Base-by-base conservation (phyloP, 1,140 invertebrate genomes). In the Dreissena polymorpha region DNA sequence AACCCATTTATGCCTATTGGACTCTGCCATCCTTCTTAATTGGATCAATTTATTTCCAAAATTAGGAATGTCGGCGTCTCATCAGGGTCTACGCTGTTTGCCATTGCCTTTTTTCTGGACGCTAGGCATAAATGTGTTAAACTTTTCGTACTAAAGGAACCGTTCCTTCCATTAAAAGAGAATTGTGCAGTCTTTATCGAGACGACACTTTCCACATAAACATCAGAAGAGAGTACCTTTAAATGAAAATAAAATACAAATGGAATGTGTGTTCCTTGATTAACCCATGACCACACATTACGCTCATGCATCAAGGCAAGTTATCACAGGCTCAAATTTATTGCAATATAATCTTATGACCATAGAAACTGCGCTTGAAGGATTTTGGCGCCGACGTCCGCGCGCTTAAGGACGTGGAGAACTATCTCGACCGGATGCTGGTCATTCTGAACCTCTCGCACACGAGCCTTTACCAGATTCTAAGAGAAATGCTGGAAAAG, bases 301-400 rank as follows among this genome's bases (percentile, higher is more conserved):
- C 18, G 53, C 53, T 12, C 12, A 18, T 55, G 12, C 12, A 12
- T 55, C 53, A 12, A 12, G 18, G 53, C 18, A 55, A 12, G 12
- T 55, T 12, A 18, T 12, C 12, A 12, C 53, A 55, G 12, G 53
- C 12, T 55, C 12, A 12, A 18, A 12, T 55, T 55, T 12, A 12
- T 55, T 55, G 53, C 18, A 55, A 12, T 12, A 55, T 55, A 55
- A 12, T 12, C 53, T 12, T 55, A 55, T 55, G 18, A 55, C 23
- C 10, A 12, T 91, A 95, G 94, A 94, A 94, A 89, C 92, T 95
- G 83, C 94, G 94, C 25, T 94, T 95, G 93, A 95, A 95, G 89
- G 95, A 95, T 89, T 95, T 95, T 90, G 94, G 94, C 12, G 93
- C 94, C 6, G 95, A 95, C 89, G 94, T 95, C 39, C 89, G 95